Conservation (phyloP, 2,888 invertebrate genomes). For the Trisateles emortualis region DNA sequence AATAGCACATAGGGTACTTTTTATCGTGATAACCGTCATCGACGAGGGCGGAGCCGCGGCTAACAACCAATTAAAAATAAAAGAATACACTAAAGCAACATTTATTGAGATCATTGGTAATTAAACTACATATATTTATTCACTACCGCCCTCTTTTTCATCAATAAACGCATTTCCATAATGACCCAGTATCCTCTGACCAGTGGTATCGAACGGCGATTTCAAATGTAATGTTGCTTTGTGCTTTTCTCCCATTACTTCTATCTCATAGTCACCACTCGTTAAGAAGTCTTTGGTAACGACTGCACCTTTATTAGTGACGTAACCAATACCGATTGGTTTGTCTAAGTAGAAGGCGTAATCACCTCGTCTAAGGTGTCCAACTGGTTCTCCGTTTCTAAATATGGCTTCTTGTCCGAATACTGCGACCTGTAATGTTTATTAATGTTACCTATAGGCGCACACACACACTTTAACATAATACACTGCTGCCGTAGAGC, state of each 20-base stretch:
- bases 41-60: no score
- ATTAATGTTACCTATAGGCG: no score
- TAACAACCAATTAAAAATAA: neutral
- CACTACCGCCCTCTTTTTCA: conserved; percentile 81
- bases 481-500: no score
- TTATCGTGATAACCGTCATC: no score
- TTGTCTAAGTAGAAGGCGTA: conserved; percentile 88
- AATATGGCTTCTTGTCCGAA: conserved; percentile 95
- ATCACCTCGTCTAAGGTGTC: conserved; percentile 93
- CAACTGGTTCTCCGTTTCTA: conserved; percentile 91
- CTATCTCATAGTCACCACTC: conserved; percentile 92
- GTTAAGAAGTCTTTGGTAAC: conserved; percentile 90
- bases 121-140: conserved; percentile 60
- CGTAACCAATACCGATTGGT: conserved; percentile 87
- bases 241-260: conserved; percentile 91
- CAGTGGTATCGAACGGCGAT: conserved; percentile 94
- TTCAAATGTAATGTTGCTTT: conserved; percentile 90
- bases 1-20: no score
- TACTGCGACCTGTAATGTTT: conserved; percentile 88
- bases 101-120: conserved; percentile 63
- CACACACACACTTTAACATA: no score
- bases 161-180: conserved; percentile 82
- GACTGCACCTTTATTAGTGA: conserved; percentile 85
- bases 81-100: conserved; percentile 11
- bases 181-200: conserved; percentile 91